Percentiles rank a stretch among this genome's conserved stretches.
These are phyloP conservation scores for Apteryx mantelli DNA, from an alignment of 2,113 vertebrate genomes.

Conservation along the genomic window DNA sequence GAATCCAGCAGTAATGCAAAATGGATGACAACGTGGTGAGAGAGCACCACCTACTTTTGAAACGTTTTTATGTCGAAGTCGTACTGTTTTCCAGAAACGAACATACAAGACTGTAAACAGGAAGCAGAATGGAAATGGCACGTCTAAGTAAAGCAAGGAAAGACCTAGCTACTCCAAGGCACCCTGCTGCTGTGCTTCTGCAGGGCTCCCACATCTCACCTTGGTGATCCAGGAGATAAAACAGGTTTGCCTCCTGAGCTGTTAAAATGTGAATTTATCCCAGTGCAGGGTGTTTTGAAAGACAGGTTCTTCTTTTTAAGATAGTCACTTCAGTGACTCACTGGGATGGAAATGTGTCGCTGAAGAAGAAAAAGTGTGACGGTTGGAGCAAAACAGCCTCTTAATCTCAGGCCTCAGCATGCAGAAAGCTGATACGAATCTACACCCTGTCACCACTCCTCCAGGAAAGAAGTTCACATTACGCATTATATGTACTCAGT, in stretches of 20 bases:
- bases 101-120: background rate
- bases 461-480: background rate
- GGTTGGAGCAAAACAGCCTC: background rate
- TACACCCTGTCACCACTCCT: background rate
- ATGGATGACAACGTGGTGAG: background rate
- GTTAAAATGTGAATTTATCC: background rate
- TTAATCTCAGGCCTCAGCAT: background rate
- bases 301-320: background rate
- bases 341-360: background rate
- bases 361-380: background rate
- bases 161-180: background rate
- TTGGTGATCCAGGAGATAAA: background rate
- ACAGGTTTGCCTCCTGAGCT: background rate
- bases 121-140: background rate
- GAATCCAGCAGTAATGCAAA: background rate
- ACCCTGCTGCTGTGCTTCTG: background rate
- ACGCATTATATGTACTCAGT: fast-evolving
- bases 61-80: background rate
- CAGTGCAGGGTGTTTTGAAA: background rate
- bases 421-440: background rate
- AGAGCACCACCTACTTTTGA: slow-evolving; percentile 53
- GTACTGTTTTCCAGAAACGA: background rate
- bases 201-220: background rate
- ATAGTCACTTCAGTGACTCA: fast-evolving
- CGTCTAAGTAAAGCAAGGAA: background rate